Evolutionary conservation across 2,797 vertebrate genomes (phyloP), one percentile per base, ranked within the genome.

Genomic region (Tokudaia tokunoshimensis): DNA sequence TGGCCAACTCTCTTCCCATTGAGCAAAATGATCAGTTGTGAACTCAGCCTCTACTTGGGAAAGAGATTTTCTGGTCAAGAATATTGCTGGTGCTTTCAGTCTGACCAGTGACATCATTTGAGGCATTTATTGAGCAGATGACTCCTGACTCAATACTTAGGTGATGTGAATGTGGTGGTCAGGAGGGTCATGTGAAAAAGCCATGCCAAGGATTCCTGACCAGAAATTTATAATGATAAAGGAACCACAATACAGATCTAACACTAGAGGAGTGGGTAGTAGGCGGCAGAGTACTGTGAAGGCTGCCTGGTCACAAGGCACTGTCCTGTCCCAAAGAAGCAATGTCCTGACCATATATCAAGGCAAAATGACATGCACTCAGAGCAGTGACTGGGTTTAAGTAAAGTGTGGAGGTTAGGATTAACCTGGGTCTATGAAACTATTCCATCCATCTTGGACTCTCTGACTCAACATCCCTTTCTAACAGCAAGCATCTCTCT

Each of bases 21-120:
- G 10, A 85, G 63, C 72, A 94, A 80, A 52, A 55, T 26, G 31
- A 59, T 79, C 82, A 72, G 22, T 57, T 89, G 61, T n/a, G 4
- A 83, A 86, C 34, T 91, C n/a, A 12, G 52, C 78, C 44, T 91
- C 95, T 74, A 82, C 59, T 79, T 83, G 70, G 12, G 44, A 34
- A 31, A n/a, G 75, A 95, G 65, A 52, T 24, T 47, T 52, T 1
- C 20, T 70, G 34, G 34, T n/a, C 26, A 31, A 76, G 63, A 90
- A 34, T 37, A 83, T 70, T 31, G 9, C 34, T 85, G 52, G 52
- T 50, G 44, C 14, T 50, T 81, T 26, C 22, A 44, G 13, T 57
- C 11, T 44, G 61, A 78, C 41, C 57, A 76, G 9, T 1, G 2
- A 74, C 52, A 47, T 65, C n/a, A 82, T 7, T 0, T 2, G 81